A percentile compares a stretch with the other conserved stretches of the same genome.
Evolutionary conservation across 2,888 invertebrate genomes (phyloP).

Genomic region (Nymphalis urticae): DNA sequence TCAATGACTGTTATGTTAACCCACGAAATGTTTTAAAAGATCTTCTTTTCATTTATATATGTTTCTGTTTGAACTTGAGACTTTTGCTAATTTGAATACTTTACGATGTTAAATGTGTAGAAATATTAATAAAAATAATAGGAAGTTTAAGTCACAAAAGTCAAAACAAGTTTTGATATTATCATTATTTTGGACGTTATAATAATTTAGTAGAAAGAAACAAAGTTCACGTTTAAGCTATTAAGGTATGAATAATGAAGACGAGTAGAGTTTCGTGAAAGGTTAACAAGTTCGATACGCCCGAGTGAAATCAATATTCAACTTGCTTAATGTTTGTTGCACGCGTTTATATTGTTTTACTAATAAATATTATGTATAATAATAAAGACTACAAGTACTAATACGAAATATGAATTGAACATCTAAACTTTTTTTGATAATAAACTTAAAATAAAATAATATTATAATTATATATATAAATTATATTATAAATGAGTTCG

Average conservation of each 20-base stretch:
- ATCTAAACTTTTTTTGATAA: no score
- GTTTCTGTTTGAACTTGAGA: background rate
- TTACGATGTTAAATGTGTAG: no score
- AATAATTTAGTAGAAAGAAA: slow-evolving; percentile 8
- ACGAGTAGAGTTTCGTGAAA: slow-evolving; percentile 66
- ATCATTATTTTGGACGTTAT: background rate
- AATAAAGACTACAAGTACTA: no score
- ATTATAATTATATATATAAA: no score
- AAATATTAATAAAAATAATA: no score
- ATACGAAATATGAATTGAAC: no score
- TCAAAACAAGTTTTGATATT: background rate
- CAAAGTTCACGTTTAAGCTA: slow-evolving; percentile 21
- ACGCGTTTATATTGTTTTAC: background rate
- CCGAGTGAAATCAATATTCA: slow-evolving; percentile 35
- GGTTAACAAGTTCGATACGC: slow-evolving; percentile 67
- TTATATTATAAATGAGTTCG: no score
- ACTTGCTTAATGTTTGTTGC: slow-evolving; percentile 7
- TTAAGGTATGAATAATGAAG: slow-evolving; percentile 60
- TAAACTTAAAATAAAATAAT: no score
- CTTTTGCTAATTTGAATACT: background rate
- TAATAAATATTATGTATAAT: background rate
- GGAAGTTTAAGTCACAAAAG: no score
- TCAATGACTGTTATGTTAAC: background rate
- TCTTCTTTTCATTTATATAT: background rate
- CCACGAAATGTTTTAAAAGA: background rate